Evolutionary conservation across 37 sponge, comb jelly and placozoan genomes (phyloP).

Genomic region (Chondrosia reniformis): DNA sequence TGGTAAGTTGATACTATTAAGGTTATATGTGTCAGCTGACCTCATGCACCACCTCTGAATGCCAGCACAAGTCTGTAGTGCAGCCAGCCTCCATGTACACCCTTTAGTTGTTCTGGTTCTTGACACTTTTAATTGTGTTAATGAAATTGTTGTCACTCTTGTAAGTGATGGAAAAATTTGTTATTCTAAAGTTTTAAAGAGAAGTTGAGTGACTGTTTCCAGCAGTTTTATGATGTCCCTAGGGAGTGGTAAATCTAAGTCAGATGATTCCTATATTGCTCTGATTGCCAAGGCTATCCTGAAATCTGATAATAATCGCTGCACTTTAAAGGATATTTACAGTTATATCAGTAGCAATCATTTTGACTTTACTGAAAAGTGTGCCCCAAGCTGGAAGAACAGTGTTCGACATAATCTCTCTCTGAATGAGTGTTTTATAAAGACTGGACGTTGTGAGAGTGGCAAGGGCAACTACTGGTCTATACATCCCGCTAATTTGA

Average conservation of each 20-base stretch:
- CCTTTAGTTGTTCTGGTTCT: not conserved
- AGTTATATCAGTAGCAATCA: slow-evolving; percentile 35
- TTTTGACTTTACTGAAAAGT: slow-evolving; percentile 45
- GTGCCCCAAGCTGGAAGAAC: slow-evolving; percentile 62
- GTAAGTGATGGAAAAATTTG: too few relatives aligned
- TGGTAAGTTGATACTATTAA: slow-evolving; percentile 31
- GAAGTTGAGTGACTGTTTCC: too few relatives aligned
- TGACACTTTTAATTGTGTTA: not conserved
- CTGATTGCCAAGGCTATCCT: slow-evolving; percentile 73
- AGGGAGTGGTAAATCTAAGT: not conserved
- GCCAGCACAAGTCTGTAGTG: not conserved
- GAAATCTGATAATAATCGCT: slow-evolving; percentile 32
- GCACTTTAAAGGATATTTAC: slow-evolving; percentile 65
- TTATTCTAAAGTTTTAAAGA: too few relatives aligned
- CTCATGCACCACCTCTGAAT: not conserved
- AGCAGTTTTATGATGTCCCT: not conserved
- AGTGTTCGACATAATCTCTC: slow-evolving; percentile 79
- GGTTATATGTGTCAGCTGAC: not conserved
- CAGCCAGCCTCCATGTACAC: not conserved
- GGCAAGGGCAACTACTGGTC: slow-evolving; percentile 81
- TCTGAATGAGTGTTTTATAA: slow-evolving; percentile 69
- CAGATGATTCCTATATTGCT: slow-evolving; percentile 54
- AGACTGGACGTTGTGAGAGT: slow-evolving; percentile 54
- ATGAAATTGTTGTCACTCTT: not conserved
- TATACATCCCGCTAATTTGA: slow-evolving; percentile 72